Conservation (phyloP, 2,797 vertebrate species). For the Eupleurogrammus muticus region DNA sequence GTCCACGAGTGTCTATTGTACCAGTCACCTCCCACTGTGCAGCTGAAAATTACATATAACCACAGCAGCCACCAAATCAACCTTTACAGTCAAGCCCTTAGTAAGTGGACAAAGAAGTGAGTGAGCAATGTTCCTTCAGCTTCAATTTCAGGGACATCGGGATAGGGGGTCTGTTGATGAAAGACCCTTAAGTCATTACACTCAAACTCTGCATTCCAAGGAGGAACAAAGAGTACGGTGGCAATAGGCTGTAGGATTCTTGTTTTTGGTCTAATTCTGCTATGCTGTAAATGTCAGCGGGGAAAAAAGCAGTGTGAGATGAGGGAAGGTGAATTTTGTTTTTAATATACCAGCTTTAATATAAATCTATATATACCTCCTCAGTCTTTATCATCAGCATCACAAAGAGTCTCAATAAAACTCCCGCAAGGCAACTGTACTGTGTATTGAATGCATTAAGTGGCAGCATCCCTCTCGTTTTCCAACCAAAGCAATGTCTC, state of each 20-base stretch:
- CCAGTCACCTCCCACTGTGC: slow-evolving; percentile 56
- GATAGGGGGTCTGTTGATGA: slow-evolving; percentile 16
- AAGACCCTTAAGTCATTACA: not conserved
- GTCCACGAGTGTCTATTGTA: slow-evolving; percentile 55
- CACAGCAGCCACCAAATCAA: slow-evolving; percentile 43
- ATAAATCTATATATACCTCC: slow-evolving; percentile 1
- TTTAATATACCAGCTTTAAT: not conserved
- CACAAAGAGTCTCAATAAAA: not conserved
- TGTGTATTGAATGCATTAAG: no score
- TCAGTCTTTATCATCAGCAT: slow-evolving; percentile 1
- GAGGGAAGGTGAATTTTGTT: slow-evolving; percentile 1
- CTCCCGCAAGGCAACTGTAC: not conserved
- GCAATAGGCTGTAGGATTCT: not conserved
- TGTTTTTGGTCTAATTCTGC: slow-evolving; percentile 3
- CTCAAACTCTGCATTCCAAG: slow-evolving; percentile 6
- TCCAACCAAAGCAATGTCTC: slow-evolving; percentile 11
- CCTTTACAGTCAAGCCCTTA: slow-evolving; percentile 37
- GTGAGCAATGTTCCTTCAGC: slow-evolving; percentile 11
- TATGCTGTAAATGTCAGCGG: not conserved
- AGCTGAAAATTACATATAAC: slow-evolving; percentile 62
- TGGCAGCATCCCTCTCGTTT: not conserved
- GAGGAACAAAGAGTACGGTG: not conserved
- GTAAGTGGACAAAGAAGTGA: slow-evolving; percentile 22
- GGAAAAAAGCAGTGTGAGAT: slow-evolving; percentile 11
- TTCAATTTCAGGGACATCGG: slow-evolving; percentile 52